Evolutionary conservation across 2,888 invertebrate species (phyloP).

Genomic region (Malacosoma neustria): DNA sequence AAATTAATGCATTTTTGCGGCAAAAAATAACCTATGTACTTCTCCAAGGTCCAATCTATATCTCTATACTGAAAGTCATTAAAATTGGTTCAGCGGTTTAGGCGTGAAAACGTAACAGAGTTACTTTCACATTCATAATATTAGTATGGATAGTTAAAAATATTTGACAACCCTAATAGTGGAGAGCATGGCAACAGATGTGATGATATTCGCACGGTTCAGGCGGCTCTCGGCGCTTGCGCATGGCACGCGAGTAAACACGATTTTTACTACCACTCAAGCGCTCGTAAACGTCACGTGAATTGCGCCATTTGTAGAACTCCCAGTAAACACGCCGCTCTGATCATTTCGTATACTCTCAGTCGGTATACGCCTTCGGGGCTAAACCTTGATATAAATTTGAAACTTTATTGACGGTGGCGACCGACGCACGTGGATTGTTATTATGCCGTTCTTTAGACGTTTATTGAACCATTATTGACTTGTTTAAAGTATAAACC

Average conservation of each 20-base stretch:
- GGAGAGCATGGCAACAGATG: slow-evolving; percentile 35
- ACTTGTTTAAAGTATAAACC: slow-evolving; percentile 71
- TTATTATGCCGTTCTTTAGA: slow-evolving; percentile 70
- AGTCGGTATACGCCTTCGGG: slow-evolving; percentile 57
- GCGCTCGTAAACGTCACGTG: slow-evolving; percentile 69
- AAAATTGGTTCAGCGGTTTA: too few species aligned
- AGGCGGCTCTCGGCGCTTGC: slow-evolving; percentile 46
- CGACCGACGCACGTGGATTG: slow-evolving; percentile 62
- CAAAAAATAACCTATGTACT: too few species aligned
- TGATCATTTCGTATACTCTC: slow-evolving; percentile 64
- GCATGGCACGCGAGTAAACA: slow-evolving; percentile 48
- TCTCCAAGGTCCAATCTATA: too few species aligned
- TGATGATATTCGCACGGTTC: slow-evolving; percentile 34
- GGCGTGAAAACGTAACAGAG: too few species aligned
- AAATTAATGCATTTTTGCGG: too few species aligned
- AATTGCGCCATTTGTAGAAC: slow-evolving; percentile 71
- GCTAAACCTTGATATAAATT: slow-evolving; percentile 71
- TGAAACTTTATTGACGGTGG: slow-evolving; percentile 60
- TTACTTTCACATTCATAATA: too few species aligned
- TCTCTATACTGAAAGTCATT: too few species aligned
- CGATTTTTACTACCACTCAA: slow-evolving; percentile 71
- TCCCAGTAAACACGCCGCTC: slow-evolving; percentile 62
- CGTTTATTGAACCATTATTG: slow-evolving; percentile 73
- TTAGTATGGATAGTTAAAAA: too few species aligned
- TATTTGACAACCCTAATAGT: neutral